These are phyloP conservation scores for Napeogenes inachia DNA, from an alignment of 2,888 invertebrate species.

Conservation along the genomic window DNA sequence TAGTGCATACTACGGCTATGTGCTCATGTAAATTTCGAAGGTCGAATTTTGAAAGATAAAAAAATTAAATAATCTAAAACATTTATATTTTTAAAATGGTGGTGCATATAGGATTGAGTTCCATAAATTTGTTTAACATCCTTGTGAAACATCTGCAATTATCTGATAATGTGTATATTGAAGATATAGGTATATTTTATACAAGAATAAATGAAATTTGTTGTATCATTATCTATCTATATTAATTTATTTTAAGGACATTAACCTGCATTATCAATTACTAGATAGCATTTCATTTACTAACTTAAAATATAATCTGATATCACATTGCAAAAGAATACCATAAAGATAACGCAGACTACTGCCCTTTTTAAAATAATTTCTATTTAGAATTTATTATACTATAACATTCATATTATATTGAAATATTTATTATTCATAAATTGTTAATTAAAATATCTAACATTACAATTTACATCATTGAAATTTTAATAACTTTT, in stretches of 20 bases:
- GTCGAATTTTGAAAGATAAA: neutral
- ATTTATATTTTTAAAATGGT: neutral
- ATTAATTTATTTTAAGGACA: constrained; percentile 11
- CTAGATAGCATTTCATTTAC: constrained; percentile 5
- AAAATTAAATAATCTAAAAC: neutral
- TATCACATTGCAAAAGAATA: constrained; percentile 5
- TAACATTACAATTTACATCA: neutral
- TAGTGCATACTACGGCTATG: neutral
- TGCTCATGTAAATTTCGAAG: neutral
- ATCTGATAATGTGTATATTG: constrained; percentile 12
- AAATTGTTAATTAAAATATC: neutral
- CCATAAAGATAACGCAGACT: neutral
- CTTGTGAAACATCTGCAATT: neutral
- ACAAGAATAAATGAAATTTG: constrained; percentile 30
- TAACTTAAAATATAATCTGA: constrained; percentile 8
- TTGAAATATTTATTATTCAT: neutral
- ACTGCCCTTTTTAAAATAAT: neutral
- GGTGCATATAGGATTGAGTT: neutral
- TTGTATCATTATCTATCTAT: constrained; percentile 24
- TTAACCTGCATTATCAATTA: constrained; percentile 15
- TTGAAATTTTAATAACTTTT: constrained; percentile 6
- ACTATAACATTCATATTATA: constrained; percentile 6
- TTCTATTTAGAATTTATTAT: neutral
- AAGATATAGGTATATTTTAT: constrained; percentile 23
- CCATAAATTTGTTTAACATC: neutral